A percentile compares a stretch with the other conserved stretches of the same genome.
Evolutionary conservation across 2,113 vertebrate species (phyloP).

Genomic region (Mesocricetus auratus): DNA sequence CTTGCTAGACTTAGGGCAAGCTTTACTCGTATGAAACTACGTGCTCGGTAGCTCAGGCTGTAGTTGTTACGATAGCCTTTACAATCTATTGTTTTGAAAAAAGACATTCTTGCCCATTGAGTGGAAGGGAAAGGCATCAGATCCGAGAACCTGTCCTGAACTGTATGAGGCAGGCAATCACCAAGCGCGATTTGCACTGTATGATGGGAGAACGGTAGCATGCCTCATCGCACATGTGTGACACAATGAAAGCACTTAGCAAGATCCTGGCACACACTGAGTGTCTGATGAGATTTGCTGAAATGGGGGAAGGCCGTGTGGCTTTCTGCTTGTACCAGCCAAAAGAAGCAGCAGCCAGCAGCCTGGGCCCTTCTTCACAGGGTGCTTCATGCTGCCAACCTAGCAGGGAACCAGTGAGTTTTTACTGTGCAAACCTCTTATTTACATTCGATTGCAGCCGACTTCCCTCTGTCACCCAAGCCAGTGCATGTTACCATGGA

Average conservation of each 20-base stretch:
- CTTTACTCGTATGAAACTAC: not conserved
- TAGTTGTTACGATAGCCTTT: not conserved
- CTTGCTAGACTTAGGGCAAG: not conserved
- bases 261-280: not conserved
- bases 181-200: not conserved
- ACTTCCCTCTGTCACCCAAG: constrained; percentile 6
- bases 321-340: not conserved
- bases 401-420: not conserved
- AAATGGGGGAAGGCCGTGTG: accelerated
- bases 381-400: accelerated
- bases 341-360: accelerated
- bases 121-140: not conserved
- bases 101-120: not conserved
- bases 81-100: not conserved
- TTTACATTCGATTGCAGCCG: not conserved
- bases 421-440: not conserved
- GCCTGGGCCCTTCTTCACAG: not conserved
- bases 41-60: not conserved
- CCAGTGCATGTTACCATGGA: constrained; percentile 6
- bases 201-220: not conserved
- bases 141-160: not conserved
- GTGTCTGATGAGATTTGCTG: not conserved
- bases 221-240: not conserved
- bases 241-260: not conserved
- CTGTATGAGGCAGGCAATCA: not conserved